phyloP scores from a whole-genome alignment of 2,888 invertebrate species.

The Stenichneumon culpator region DNA sequence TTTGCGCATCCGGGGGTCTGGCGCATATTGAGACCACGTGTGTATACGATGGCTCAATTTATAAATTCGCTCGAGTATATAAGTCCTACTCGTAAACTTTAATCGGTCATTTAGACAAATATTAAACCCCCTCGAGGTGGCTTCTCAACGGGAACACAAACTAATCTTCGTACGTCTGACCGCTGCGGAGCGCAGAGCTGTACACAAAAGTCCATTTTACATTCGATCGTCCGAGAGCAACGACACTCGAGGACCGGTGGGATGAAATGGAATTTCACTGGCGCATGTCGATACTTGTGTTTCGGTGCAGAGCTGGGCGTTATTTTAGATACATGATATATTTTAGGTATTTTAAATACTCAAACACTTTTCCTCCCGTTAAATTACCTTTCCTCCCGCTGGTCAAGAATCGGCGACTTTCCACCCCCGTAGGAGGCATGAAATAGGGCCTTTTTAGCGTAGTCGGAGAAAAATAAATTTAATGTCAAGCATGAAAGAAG shows the following conservation, averaged over 20 bases:
- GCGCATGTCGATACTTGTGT: too few relatives aligned
- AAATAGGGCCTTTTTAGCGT: too few relatives aligned
- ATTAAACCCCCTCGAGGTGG: constrained; percentile 23
- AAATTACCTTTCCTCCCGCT: too few relatives aligned
- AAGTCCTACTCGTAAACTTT: constrained; percentile 20
- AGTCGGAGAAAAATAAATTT: too few relatives aligned
- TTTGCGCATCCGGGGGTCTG: constrained; percentile 52
- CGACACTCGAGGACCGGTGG: not conserved
- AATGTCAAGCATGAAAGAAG: too few relatives aligned
- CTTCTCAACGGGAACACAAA: constrained; percentile 7
- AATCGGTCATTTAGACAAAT: constrained; percentile 41
- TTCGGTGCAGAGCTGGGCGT: too few relatives aligned
- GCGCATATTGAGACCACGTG: constrained; percentile 36
- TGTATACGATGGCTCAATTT: not conserved
- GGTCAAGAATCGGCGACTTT: too few relatives aligned
- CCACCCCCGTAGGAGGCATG: too few relatives aligned
- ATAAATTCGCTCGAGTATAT: constrained; percentile 22
- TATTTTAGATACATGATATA: too few relatives aligned
- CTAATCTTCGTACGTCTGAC: not conserved
- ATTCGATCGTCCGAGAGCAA: not conserved
- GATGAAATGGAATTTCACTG: not conserved
- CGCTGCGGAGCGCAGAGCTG: not conserved
- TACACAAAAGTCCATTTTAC: not conserved
- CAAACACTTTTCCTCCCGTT: too few relatives aligned
- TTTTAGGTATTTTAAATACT: too few relatives aligned